These are phyloP conservation scores for Progne subis DNA, from an alignment of 2,113 vertebrate genomes.

Conservation along the genomic window DNA sequence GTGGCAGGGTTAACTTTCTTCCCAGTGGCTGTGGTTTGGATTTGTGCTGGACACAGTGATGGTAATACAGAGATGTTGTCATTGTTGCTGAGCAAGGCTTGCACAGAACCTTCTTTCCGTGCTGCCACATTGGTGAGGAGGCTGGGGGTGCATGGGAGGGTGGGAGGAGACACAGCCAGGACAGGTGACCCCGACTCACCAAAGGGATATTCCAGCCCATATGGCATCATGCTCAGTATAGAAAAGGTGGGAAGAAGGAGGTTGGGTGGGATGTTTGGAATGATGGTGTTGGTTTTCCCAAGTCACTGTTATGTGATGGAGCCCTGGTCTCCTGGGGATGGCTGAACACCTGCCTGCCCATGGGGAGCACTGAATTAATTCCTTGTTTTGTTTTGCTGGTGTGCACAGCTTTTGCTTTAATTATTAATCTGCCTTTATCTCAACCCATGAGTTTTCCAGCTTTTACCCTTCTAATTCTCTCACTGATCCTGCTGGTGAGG, in stretches of 20 bases:
- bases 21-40: too few relatives aligned
- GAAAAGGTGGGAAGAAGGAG: background rate
- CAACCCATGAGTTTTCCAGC: background rate
- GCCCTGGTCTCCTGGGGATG: background rate
- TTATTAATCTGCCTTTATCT: background rate
- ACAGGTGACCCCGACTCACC: background rate
- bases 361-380: background rate
- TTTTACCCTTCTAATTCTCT: background rate
- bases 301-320: background rate
- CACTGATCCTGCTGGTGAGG: background rate
- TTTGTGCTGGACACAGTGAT: background rate
- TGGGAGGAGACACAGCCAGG: background rate
- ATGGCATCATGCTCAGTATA: background rate
- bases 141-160: background rate
- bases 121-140: rapidly evolving
- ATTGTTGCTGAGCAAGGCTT: background rate
- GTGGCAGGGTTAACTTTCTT: background rate
- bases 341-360: background rate
- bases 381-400: background rate
- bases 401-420: background rate
- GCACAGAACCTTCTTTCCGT: background rate
- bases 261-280: background rate
- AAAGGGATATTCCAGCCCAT: background rate
- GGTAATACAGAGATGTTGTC: background rate
- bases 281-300: background rate